A percentile compares a stretch with the other conserved stretches of the same genome.
phyloP scores from a whole-genome alignment of 2,797 vertebrate genomes.

The Neosilurus hyrtlii region DNA sequence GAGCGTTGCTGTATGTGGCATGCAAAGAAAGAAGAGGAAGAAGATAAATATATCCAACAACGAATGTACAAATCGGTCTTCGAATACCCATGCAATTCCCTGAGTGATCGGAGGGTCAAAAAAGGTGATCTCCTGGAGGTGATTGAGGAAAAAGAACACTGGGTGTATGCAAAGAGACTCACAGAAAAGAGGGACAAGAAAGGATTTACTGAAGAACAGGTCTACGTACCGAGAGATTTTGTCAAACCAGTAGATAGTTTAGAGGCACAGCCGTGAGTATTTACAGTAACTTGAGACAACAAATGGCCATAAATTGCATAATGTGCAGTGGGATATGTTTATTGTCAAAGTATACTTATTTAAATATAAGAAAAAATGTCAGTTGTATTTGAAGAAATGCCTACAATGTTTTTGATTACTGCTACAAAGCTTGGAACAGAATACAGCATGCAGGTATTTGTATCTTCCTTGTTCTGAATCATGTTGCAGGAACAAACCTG shows the following conservation, averaged over 20 bases:
- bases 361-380: background rate
- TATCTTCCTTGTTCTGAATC: background rate
- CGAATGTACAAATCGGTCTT: slow-evolving; percentile 31
- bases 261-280: slow-evolving; percentile 60
- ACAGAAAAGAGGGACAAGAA: background rate
- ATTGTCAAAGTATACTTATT: background rate
- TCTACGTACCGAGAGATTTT: slow-evolving; percentile 56
- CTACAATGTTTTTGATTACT: background rate
- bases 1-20: slow-evolving; percentile 7
- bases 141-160: slow-evolving; percentile 40
- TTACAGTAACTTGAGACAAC: background rate
- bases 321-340: background rate
- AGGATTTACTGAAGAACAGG: slow-evolving; percentile 16
- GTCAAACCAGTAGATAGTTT: slow-evolving; percentile 52
- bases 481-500: background rate
- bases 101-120: slow-evolving; percentile 43
- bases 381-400: background rate
- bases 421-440: background rate
- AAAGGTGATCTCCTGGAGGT: slow-evolving; percentile 59
- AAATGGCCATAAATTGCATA: background rate
- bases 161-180: slow-evolving; percentile 52
- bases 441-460: background rate
- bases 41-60: background rate
- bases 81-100: slow-evolving; percentile 35
- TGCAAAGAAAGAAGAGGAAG: background rate